Percentiles rank a stretch among this genome's conserved stretches.
These are phyloP conservation scores for Drosophila nannoptera DNA, from an alignment of 1,140 invertebrate species.

Conservation along the genomic window DNA sequence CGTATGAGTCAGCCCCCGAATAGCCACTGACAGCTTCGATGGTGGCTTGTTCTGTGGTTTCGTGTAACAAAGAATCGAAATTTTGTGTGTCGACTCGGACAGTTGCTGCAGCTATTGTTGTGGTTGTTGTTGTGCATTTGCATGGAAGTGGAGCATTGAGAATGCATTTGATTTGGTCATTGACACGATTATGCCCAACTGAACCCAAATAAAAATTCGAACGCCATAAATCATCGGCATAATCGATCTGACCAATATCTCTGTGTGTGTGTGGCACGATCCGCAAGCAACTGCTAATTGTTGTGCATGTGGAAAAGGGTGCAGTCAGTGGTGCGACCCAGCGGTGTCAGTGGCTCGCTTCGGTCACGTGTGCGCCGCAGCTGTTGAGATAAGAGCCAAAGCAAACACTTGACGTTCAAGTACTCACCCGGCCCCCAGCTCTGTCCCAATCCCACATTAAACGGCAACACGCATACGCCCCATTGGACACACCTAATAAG, in stretches of 20 bases:
- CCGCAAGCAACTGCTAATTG: slow-evolving; percentile 61
- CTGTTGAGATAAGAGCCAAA: slow-evolving; percentile 55
- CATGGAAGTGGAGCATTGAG: slow-evolving; percentile 42
- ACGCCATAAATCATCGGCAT: slow-evolving; percentile 64
- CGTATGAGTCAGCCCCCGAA: slow-evolving; percentile 34
- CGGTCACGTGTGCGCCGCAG: slow-evolving; percentile 64
- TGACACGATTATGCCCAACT: slow-evolving; percentile 59
- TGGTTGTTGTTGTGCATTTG: slow-evolving; percentile 43
- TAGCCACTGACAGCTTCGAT: slow-evolving; percentile 16
- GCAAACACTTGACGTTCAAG: slow-evolving; percentile 61
- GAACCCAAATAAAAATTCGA: slow-evolving; percentile 55
- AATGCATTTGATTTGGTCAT: slow-evolving; percentile 63
- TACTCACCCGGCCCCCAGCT: background rate
- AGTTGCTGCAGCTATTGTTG: slow-evolving; percentile 20
- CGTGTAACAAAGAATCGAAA: slow-evolving; percentile 49
- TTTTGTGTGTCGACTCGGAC: slow-evolving; percentile 48
- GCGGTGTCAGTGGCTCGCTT: slow-evolving; percentile 46
- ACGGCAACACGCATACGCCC: slow-evolving; percentile 29
- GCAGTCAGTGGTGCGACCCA: slow-evolving; percentile 39
- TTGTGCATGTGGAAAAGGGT: slow-evolving; percentile 56
- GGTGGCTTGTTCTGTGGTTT: slow-evolving; percentile 17
- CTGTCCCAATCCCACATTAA: too few relatives aligned
- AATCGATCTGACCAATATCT: slow-evolving; percentile 55
- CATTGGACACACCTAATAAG: slow-evolving; percentile 38
- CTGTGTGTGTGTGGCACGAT: slow-evolving; percentile 48